These are phyloP conservation scores for Phyllostomus discolor DNA, from an alignment of 2,113 vertebrate species.

Conservation along the genomic window DNA sequence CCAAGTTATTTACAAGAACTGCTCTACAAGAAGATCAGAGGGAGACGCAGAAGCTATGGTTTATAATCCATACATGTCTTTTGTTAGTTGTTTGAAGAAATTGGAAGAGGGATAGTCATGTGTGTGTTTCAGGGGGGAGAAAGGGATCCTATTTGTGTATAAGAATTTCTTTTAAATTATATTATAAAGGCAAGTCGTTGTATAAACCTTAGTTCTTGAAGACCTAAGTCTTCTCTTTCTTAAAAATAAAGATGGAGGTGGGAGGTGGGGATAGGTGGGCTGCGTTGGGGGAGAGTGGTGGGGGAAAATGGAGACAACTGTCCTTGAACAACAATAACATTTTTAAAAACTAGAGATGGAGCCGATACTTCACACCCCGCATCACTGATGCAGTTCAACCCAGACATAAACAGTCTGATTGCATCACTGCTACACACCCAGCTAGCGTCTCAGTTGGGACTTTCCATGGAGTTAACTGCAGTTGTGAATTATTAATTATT, in stretches of 20 bases:
- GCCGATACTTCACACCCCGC: background rate
- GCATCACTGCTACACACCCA: background rate
- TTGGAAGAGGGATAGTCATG: background rate
- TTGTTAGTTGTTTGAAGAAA: background rate
- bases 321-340: too few species aligned
- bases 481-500: conserved; percentile 59
- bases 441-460: conserved; percentile 6
- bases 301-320: too few species aligned
- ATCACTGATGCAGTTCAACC: background rate
- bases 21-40: background rate
- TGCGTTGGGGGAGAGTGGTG: too few species aligned
- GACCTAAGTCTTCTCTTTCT: background rate
- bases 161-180: background rate
- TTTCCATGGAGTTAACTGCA: conserved; percentile 51
- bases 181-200: background rate
- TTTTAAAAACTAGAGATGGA: background rate
- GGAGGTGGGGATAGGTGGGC: too few species aligned
- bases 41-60: background rate
- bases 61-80: background rate
- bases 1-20: background rate
- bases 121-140: background rate
- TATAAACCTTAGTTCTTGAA: background rate
- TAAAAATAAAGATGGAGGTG: background rate
- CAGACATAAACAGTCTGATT: background rate
- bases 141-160: background rate